Conservation (phyloP, 2,113 vertebrate genomes). For the Lepisosteus oculatus region DNA sequence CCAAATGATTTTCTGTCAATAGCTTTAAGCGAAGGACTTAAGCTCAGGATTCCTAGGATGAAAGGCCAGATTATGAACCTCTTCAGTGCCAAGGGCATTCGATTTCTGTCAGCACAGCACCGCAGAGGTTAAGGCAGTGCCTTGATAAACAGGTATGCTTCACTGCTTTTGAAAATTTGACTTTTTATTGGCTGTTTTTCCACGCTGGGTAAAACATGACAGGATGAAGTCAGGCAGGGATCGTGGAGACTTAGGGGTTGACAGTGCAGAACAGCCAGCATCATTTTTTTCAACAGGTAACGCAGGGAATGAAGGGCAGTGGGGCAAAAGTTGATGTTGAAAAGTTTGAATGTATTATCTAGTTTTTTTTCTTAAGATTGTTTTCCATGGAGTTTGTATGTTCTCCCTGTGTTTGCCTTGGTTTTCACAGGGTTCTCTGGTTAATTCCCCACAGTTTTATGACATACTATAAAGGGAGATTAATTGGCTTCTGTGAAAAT, state of each 20-base stretch:
- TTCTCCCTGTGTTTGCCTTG: too few relatives aligned
- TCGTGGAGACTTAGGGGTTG: background rate
- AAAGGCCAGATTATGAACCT: constrained; percentile 7
- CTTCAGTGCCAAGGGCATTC: constrained; percentile 2
- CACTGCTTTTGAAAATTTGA: background rate
- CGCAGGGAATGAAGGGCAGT: background rate
- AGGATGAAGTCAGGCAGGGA: constrained; percentile 2
- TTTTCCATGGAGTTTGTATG: too few relatives aligned
- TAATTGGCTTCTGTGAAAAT: too few relatives aligned
- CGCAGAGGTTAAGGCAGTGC: background rate
- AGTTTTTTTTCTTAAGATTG: background rate
- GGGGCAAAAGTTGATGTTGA: too few relatives aligned
- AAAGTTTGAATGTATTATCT: background rate
- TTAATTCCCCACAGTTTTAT: too few relatives aligned
- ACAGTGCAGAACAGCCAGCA: background rate
- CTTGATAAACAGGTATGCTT: constrained; percentile 1
- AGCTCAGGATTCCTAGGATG: background rate
- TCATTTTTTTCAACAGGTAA: background rate
- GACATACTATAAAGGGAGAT: too few relatives aligned
- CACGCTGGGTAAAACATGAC: background rate
- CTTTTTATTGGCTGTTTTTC: constrained; percentile 6
- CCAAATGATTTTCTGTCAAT: constrained; percentile 5
- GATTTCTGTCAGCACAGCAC: background rate
- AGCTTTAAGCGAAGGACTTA: background rate
- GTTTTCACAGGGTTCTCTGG: too few relatives aligned